Base-by-base conservation (phyloP, 2,888 invertebrate genomes). In the Agrochola macilenta region DNA sequence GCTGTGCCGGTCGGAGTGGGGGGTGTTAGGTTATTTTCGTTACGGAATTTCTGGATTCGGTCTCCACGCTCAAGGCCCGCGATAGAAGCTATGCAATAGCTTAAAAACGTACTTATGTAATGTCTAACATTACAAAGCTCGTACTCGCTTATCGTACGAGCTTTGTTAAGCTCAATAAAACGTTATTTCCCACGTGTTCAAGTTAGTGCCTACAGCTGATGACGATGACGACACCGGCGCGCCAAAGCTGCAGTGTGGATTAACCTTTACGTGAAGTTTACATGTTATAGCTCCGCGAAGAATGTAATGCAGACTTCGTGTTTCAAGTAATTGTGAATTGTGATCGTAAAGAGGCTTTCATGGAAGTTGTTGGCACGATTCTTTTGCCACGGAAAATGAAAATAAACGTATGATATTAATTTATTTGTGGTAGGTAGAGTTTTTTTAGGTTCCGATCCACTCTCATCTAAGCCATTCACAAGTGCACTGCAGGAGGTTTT, bases 321-420 rank as follows among this genome's bases (percentile, higher is more conserved):
- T 95, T 98, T 78, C 92, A 97, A 76, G 95, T 97, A 43, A 95
- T 97, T 57, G 94, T 98, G 39, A 92, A 97, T 72, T 91, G 93
- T 26, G 95, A 97, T 14, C 95, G 97, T 0, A 96, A 97, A 89
- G 97, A 98, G 89, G 97, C 97, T 2, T 96, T 95, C 58, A 96
- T 98, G 39, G 97, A 97, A 89, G 97, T 97, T 0, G 94, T 98
- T 30, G 97, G 97, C 43, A 89, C 93, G 20, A 91, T 93, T 71
- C 89, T 95, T 73, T 92, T 98, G 65, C 93, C 96, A 5, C 93
- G 96, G 74, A 97, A 97, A 90, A 89, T 95, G 76, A 96, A 97
- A 90, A 95, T 97, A 88, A 69, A 70, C 30, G 84, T 83, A 83
- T 57, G 83, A 49, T 12, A 26, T 14, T 26, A 12, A 35, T 46